Evolutionary conservation across 2,113 vertebrate species (phyloP), one percentile per base, ranked within the genome.

Genomic region (Gobius niger): DNA sequence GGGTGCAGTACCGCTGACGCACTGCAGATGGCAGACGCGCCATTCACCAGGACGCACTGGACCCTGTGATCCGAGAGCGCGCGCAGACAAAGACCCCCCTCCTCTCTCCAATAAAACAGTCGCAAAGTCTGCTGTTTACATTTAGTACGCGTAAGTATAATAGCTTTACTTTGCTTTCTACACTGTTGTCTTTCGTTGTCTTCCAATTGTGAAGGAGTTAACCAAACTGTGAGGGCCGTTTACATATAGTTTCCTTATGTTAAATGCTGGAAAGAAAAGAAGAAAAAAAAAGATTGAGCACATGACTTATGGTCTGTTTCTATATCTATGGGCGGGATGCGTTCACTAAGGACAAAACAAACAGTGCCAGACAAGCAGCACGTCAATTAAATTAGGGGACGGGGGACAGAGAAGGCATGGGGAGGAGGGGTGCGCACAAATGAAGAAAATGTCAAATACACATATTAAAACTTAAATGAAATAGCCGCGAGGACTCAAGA

Each of bases 401-500:
- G 50, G 15, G 40, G 24, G 5, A 19, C 16, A 16, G 34, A 19
- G 47, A 19, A 6, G 0, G 42, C n/a, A 6, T 34, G 24, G 16
- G 50, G 0, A 13, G 76, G 44, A 77, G 64, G 73, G 54, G 63
- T 62, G 74, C 24, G 74, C 24, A 34, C 76, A 90, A 89, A 92
- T 90, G 88, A 91, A 89, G 79, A 85, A 90, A 92, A 89, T 87
- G 87, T 91, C 87, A 92, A 91, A 91, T 84, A 84, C 90, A 90
- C 88, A 90, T 91, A 91, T 90, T 91, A 92, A 91, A 91, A 91
- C 84, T 86, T 86, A 89, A 91, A 92, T 91, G 88, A 90, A 92
- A 92, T 85, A 68, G 90, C 92, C 89, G 73, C 72, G 15, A 92
- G 92, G 88, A 89, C 80, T 83, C 76, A 81, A 54, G 78, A 67